These are phyloP conservation scores for Alexandromys fortis DNA, from an alignment of 2,113 vertebrate species.

Conservation along the genomic window DNA sequence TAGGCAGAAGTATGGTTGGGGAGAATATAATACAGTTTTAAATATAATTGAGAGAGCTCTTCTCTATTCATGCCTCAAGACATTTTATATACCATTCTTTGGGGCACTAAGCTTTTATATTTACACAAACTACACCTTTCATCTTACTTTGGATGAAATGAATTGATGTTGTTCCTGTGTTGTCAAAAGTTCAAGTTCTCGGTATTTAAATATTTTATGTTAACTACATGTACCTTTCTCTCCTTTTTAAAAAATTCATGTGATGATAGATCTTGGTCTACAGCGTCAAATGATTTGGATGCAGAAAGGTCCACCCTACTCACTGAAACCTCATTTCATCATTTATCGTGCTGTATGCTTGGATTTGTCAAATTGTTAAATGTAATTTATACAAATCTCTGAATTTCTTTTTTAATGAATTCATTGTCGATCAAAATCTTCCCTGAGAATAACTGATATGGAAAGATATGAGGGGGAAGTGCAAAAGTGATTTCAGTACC, in stretches of 20 bases:
- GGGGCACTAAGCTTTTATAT: not conserved
- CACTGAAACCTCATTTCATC: not conserved
- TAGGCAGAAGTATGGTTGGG: not conserved
- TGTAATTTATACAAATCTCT: not conserved
- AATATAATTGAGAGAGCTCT: not conserved
- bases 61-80: not conserved
- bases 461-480: not conserved
- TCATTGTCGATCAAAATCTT: not conserved
- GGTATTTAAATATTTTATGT: not conserved
- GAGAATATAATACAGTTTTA: conserved; percentile 12
- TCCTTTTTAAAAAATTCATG: not conserved
- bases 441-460: not conserved
- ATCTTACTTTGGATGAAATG: not conserved
- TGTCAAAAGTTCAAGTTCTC: not conserved
- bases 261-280: not conserved
- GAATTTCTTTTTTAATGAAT: not conserved
- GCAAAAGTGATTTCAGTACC: not conserved
- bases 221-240: not conserved
- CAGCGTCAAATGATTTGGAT: not conserved
- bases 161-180: not conserved
- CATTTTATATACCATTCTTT: not conserved
- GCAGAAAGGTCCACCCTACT: not conserved
- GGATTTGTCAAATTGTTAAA: not conserved
- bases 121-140: not conserved
- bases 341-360: not conserved